These are phyloP conservation scores for Leptinotarsa defecta DNA, from an alignment of 1,140 invertebrate genomes.

Conservation along the genomic window DNA sequence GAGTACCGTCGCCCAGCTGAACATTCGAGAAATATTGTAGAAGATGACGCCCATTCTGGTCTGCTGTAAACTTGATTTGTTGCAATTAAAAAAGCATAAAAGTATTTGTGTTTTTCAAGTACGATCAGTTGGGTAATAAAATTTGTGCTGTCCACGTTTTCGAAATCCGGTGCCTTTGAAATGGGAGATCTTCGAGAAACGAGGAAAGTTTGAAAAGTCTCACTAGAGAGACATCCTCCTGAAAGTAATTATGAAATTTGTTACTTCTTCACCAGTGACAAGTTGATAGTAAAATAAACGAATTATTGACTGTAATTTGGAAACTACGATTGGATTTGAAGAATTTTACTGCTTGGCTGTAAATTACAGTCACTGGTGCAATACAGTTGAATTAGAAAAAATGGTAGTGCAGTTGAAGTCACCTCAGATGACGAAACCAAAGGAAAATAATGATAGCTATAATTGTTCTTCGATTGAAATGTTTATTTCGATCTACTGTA, in stretches of 20 bases:
- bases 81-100: conserved; percentile 53
- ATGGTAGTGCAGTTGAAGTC: background rate
- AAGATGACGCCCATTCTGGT: conserved; percentile 31
- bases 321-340: background rate
- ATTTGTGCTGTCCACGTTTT: conserved; percentile 39
- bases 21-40: conserved; percentile 25
- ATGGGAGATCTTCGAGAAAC: no score
- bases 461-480: no score
- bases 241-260: no score
- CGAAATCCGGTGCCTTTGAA: background rate
- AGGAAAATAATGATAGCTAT: no score
- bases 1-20: conserved; percentile 36
- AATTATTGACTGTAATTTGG: background rate
- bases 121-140: conserved; percentile 43
- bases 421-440: background rate
- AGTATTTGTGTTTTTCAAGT: conserved; percentile 40
- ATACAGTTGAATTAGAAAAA: no score
- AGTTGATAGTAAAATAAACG: background rate
- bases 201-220: no score
- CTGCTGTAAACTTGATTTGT: conserved; percentile 48
- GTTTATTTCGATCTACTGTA: no score
- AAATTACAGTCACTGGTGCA: background rate
- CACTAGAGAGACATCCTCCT: no score
- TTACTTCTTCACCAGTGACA: no score
- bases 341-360: background rate